Evolutionary conservation across 2,113 vertebrate genomes (phyloP).

Genomic region (Echinops telfairi): DNA sequence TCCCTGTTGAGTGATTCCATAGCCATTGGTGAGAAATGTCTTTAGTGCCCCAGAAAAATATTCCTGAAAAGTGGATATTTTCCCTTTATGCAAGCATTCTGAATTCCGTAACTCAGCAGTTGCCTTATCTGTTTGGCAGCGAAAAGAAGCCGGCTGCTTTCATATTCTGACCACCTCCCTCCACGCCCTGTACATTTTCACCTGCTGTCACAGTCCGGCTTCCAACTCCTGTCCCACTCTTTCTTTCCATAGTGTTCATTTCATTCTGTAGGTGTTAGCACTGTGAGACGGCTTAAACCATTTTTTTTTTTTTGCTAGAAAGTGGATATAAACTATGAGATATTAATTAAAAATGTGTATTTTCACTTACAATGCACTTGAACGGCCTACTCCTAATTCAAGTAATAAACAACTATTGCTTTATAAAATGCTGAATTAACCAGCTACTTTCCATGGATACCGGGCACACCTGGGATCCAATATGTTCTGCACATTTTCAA

Average conservation of each 20-base stretch:
- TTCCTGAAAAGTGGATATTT: not conserved
- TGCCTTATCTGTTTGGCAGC: not conserved
- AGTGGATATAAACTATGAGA: not conserved
- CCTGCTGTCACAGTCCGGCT: not conserved
- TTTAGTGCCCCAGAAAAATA: not conserved
- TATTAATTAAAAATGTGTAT: slow-evolving; percentile 20
- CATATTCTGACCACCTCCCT: not conserved
- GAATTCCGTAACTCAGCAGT: not conserved
- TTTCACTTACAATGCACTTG: slow-evolving; percentile 1
- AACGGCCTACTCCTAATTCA: not conserved
- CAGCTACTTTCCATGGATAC: not conserved
- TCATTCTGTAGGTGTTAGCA: not conserved
- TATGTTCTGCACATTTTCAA: not conserved
- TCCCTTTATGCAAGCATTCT: not conserved
- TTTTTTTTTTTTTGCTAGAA: too few species aligned
- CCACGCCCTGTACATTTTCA: not conserved
- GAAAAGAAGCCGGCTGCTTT: not conserved
- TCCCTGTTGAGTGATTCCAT: too few species aligned
- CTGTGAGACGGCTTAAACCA: too few species aligned
- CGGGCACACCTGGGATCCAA: not conserved
- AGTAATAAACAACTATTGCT: not conserved
- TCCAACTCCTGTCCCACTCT: not conserved
- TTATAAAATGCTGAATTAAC: not conserved
- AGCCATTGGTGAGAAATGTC: too few species aligned
- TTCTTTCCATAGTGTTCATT: not conserved